These are phyloP conservation scores for Drosophila varians DNA, from an alignment of 1,140 invertebrate genomes.

Conservation along the genomic window DNA sequence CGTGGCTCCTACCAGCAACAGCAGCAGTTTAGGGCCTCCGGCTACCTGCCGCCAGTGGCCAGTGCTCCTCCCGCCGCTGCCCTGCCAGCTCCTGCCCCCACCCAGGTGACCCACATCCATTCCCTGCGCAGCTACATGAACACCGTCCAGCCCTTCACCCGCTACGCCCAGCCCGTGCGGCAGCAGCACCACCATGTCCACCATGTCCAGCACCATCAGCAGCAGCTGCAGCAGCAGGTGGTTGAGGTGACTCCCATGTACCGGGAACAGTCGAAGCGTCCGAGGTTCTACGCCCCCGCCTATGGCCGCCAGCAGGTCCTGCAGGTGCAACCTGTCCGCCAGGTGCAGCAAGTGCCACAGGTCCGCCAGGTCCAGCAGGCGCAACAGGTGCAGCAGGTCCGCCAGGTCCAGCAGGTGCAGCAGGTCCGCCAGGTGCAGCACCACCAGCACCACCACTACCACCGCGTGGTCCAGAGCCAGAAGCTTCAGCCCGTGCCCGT, in stretches of 20 bases:
- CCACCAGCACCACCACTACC: constrained; percentile 26
- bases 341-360: constrained; percentile 14
- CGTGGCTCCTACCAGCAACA: constrained; percentile 8
- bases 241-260: constrained; percentile 72
- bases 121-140: constrained; percentile 73
- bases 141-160: constrained; percentile 65
- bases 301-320: constrained; percentile 41
- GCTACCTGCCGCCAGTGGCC: constrained; percentile 30
- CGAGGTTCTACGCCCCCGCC: constrained; percentile 67
- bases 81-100: constrained; percentile 38
- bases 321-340: constrained; percentile 22
- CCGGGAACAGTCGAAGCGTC: constrained; percentile 67
- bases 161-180: constrained; percentile 58
- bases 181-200: constrained; percentile 37
- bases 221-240: constrained; percentile 22
- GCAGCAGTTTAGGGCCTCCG: constrained; percentile 21
- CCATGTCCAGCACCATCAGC: constrained; percentile 19
- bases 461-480: constrained; percentile 27
- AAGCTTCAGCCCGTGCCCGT: constrained; percentile 25
- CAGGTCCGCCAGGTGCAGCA: constrained; percentile 11
- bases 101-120: constrained; percentile 61
- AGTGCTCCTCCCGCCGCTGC: constrained; percentile 1
- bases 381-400: constrained; percentile 27
- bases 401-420: constrained; percentile 31
- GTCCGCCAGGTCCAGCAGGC: constrained; percentile 18